A percentile compares a stretch with the other conserved stretches of the same genome.
phyloP scores from a whole-genome alignment of 1,140 invertebrate genomes.

The Platyscapa corneri region DNA sequence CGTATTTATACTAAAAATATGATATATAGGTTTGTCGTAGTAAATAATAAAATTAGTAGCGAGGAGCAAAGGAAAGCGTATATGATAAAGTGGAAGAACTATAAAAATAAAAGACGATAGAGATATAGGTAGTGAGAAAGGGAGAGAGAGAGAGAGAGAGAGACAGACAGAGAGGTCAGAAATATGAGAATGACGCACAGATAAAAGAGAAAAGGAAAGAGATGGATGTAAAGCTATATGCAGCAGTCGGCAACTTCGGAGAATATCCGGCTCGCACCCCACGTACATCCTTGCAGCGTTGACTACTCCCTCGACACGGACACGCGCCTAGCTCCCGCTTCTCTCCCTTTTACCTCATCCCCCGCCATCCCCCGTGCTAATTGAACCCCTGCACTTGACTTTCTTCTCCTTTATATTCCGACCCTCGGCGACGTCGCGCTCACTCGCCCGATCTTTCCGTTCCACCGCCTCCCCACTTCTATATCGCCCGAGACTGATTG shows the following conservation, averaged over 20 bases:
- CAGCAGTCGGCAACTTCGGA: background rate
- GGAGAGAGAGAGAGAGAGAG: background rate
- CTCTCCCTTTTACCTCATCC: background rate
- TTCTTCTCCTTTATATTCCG: slow-evolving; percentile 25
- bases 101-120: background rate
- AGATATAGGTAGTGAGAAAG: background rate
- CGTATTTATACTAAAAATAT: background rate
- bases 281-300: slow-evolving; percentile 12
- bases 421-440: slow-evolving; percentile 5
- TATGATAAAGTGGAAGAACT: background rate
- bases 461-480: background rate
- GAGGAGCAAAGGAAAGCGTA: background rate
- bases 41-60: background rate
- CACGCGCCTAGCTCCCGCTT: background rate
- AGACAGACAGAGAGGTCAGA: background rate
- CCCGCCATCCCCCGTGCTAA: background rate
- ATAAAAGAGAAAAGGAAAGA: background rate
- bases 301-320: slow-evolving; percentile 9
- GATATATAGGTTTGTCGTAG: background rate
- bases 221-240: background rate
- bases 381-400: slow-evolving; percentile 27
- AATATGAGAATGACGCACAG: slow-evolving; percentile 3
- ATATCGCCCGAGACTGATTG: slow-evolving; percentile 33
- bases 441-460: background rate
- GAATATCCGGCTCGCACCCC: slow-evolving; percentile 14